Evolutionary conservation across 92 coral and sea anemone genomes (phyloP).

Genomic region (Epizoanthus fatuus): DNA sequence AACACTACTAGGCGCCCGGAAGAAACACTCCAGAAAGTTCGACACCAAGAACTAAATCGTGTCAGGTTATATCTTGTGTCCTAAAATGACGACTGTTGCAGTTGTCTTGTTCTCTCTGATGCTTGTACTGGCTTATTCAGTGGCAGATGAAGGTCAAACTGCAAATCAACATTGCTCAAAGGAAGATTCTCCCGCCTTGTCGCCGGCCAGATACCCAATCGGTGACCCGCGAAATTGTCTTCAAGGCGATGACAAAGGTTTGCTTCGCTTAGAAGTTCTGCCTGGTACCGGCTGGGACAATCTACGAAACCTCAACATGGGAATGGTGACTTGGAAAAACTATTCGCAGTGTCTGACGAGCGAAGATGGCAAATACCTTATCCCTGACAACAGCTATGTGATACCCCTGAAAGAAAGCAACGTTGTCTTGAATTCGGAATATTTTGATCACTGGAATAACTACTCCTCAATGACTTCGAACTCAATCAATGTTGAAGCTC

Average conservation of each 20-base stretch:
- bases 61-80: background rate
- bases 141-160: background rate
- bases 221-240: conserved; percentile 86
- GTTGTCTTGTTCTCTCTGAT: background rate
- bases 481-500: conserved; percentile 76
- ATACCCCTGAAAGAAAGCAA: conserved; percentile 84
- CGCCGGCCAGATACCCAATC: conserved; percentile 42
- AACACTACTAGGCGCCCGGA: background rate
- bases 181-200: background rate
- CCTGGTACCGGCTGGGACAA: conserved; percentile 97
- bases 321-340: conserved; percentile 77
- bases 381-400: conserved; percentile 83
- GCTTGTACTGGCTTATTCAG: background rate
- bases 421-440: conserved; percentile 71
- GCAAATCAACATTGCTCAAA: background rate
- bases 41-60: background rate
- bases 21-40: no score
- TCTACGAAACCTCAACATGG: conserved; percentile 83
- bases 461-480: conserved; percentile 82
- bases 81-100: background rate
- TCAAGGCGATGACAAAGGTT: conserved; percentile 29
- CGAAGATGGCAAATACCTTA: conserved; percentile 86
- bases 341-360: conserved; percentile 84
- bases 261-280: conserved; percentile 85
- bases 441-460: conserved; percentile 87